phyloP scores from a whole-genome alignment of 2,888 invertebrate genomes.

The Liopterus haemorrhoidalis region DNA sequence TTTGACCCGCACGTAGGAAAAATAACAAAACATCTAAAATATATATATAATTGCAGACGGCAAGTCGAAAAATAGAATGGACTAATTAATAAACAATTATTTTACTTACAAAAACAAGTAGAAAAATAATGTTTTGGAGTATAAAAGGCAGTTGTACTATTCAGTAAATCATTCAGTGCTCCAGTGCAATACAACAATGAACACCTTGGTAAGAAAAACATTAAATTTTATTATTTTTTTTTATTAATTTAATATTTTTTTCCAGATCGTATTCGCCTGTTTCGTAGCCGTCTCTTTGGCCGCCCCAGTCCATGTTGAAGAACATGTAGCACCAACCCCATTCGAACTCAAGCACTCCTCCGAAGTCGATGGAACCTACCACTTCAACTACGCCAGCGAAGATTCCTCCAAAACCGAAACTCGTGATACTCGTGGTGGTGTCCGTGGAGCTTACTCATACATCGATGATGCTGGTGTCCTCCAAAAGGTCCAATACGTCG shows the following conservation, averaged over 20 bases:
- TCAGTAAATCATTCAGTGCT: no score
- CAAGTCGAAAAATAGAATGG: no score
- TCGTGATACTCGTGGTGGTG: neutral
- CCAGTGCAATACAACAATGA: no score
- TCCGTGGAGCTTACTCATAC: constrained; percentile 6
- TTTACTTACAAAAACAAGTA: no score
- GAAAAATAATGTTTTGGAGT: no score
- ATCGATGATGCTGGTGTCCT: constrained; percentile 11
- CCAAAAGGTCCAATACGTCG: constrained; percentile 27
- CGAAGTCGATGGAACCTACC: constrained; percentile 12
- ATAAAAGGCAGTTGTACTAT: no score
- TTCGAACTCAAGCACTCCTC: constrained; percentile 8
- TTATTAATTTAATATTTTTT: constrained; percentile 8
- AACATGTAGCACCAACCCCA: constrained; percentile 4
- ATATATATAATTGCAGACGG: no score
- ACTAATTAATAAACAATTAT: no score
- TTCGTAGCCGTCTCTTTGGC: no score
- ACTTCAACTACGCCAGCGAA: neutral
- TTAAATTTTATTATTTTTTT: constrained; percentile 1
- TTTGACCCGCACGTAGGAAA: no score
- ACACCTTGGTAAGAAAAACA: constrained; percentile 25
- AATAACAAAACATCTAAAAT: no score
- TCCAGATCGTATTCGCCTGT: constrained; percentile 23
- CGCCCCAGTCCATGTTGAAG: constrained; percentile 1
- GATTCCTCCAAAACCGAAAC: constrained; percentile 5